phyloP scores from a whole-genome alignment of 2,797 vertebrate species.

The Neosalanx taihuensis region DNA sequence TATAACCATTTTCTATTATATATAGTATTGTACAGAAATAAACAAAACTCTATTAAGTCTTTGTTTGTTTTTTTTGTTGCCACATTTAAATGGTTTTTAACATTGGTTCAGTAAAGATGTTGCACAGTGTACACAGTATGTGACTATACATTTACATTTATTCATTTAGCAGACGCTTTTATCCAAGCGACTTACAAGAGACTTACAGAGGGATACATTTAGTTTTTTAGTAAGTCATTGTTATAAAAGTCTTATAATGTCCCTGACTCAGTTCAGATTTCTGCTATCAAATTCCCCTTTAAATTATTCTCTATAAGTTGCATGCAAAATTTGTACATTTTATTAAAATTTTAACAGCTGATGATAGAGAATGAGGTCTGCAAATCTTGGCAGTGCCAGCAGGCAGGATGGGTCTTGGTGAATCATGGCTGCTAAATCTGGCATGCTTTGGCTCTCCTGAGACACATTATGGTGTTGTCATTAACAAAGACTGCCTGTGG shows the following conservation, averaged over 20 bases:
- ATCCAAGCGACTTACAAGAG: too few species aligned
- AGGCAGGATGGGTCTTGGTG: slow-evolving; percentile 56
- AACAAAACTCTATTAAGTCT: slow-evolving; percentile 32
- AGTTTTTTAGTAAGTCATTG: too few species aligned
- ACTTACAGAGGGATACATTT: too few species aligned
- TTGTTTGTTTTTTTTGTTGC: slow-evolving; percentile 27
- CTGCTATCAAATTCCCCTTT: too few species aligned
- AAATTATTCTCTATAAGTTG: slow-evolving; percentile 24
- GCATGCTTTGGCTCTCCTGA: slow-evolving; percentile 62
- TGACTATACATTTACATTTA: too few species aligned
- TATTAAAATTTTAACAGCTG: slow-evolving; percentile 45
- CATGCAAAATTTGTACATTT: slow-evolving; percentile 52
- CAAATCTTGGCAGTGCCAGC: slow-evolving; percentile 50
- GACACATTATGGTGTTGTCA: slow-evolving; percentile 68
- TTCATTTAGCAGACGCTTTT: too few species aligned
- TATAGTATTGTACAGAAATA: slow-evolving; percentile 35
- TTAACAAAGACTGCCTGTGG: slow-evolving; percentile 69
- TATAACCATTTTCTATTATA: slow-evolving; percentile 45
- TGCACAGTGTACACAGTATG: too few species aligned
- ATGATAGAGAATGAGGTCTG: slow-evolving; percentile 52
- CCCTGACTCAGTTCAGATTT: background rate
- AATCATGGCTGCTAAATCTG: slow-evolving; percentile 63
- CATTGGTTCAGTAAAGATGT: background rate
- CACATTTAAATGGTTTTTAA: slow-evolving; percentile 4
- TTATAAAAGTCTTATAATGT: too few species aligned